A percentile compares a stretch with the other conserved stretches of the same genome.
Conservation (phyloP, 37 sponge, comb jelly and placozoan species). For the Tethya wilhelma region DNA sequence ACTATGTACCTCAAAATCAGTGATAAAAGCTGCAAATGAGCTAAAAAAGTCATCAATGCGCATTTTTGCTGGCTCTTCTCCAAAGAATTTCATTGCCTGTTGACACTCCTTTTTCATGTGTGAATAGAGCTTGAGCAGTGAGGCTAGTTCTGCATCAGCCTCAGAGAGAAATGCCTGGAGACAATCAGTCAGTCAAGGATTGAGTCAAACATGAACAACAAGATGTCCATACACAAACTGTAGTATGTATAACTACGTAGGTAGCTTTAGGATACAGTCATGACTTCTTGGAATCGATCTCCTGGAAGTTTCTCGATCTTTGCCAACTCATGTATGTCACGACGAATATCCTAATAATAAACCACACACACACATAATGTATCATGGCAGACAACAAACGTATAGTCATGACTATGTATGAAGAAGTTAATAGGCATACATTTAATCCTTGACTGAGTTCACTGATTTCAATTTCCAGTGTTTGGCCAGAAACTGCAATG, state of each 20-base stretch:
- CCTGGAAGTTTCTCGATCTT: conserved; percentile 24
- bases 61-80: conserved; percentile 71
- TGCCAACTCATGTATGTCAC: conserved; percentile 28
- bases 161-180: conserved; percentile 64
- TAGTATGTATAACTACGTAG: background rate
- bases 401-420: background rate
- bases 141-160: conserved; percentile 41
- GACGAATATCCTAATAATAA: conserved; percentile 43
- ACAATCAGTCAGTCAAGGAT: background rate
- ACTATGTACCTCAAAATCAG: conserved; percentile 64
- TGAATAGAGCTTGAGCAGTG: conserved; percentile 43
- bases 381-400: background rate
- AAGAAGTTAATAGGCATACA: conserved; percentile 4
- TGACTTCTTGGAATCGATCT: conserved; percentile 66
- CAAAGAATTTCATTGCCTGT: conserved; percentile 60
- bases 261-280: conserved; percentile 57
- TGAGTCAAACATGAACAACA: background rate
- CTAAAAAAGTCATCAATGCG: conserved; percentile 85
- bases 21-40: conserved; percentile 69
- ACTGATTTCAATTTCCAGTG: conserved; percentile 69
- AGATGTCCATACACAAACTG: background rate
- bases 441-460: conserved; percentile 60
- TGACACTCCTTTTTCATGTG: conserved; percentile 63
- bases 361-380: too few species aligned
- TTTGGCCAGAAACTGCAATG: conserved; percentile 74